These are phyloP conservation scores for Laticauda colubrina DNA, from an alignment of 2,113 vertebrate species.

Conservation along the genomic window DNA sequence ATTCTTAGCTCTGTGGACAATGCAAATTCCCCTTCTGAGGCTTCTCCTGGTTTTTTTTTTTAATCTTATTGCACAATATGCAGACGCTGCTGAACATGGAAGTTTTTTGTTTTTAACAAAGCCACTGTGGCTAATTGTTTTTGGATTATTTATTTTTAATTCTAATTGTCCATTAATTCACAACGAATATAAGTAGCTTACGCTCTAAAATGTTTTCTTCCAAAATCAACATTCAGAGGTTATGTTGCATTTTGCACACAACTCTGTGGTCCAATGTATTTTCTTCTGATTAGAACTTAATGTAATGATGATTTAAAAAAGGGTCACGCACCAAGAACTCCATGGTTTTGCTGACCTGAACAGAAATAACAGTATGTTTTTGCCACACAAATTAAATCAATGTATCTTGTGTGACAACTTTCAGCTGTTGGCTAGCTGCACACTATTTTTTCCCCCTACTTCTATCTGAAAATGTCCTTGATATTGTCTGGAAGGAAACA, in stretches of 20 bases:
- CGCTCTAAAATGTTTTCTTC: not conserved
- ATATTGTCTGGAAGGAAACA: conserved; percentile 53
- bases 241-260: not conserved
- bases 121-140: not conserved
- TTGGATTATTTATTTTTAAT: not conserved
- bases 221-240: not conserved
- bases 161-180: not conserved
- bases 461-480: conserved; percentile 60
- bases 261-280: conserved; percentile 11
- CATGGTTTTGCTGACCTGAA: not conserved
- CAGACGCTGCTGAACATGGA: not conserved
- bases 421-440: conserved; percentile 52
- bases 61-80: not conserved
- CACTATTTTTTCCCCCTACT: conserved; percentile 42
- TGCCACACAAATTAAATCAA: conserved; percentile 71
- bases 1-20: not conserved
- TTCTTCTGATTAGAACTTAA: conserved; percentile 39
- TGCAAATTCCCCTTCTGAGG: not conserved
- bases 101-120: not conserved
- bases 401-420: conserved; percentile 66
- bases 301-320: conserved; percentile 35
- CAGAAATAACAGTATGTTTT: conserved; percentile 49
- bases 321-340: conserved; percentile 35
- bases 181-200: not conserved
- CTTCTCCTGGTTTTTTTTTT: not conserved